These are phyloP conservation scores for Atherinomorus stipes DNA, from an alignment of 2,113 vertebrate species.

Conservation along the genomic window DNA sequence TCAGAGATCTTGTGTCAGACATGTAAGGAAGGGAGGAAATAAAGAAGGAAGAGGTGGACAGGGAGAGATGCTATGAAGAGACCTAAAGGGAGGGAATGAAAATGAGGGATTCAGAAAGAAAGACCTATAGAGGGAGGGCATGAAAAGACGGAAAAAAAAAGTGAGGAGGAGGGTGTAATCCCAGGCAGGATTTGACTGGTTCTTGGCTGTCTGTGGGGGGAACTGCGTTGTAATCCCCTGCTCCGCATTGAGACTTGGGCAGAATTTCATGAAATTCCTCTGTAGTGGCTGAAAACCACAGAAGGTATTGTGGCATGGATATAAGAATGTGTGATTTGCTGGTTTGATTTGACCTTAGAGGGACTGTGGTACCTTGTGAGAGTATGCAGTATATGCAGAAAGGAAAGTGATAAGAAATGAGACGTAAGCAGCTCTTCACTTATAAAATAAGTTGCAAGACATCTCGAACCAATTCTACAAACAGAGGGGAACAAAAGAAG, in stretches of 20 bases:
- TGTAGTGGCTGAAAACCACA: slow-evolving; percentile 48
- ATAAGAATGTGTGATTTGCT: slow-evolving; percentile 27
- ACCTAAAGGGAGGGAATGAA: slow-evolving; percentile 18
- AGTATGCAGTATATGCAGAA: slow-evolving; percentile 1
- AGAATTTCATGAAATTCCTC: slow-evolving; percentile 65
- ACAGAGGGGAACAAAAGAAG: neutral
- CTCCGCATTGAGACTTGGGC: slow-evolving; percentile 76
- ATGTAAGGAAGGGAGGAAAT: slow-evolving; percentile 7
- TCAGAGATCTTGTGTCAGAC: slow-evolving; percentile 47
- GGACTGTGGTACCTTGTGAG: slow-evolving; percentile 27
- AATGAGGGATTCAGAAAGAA: slow-evolving; percentile 30
- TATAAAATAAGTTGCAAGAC: neutral
- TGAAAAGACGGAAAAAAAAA: slow-evolving; percentile 31
- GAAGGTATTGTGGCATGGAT: slow-evolving; percentile 37
- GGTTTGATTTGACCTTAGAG: slow-evolving; percentile 48
- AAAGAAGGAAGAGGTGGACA: slow-evolving; percentile 33
- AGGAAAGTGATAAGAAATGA: neutral
- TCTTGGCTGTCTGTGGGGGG: slow-evolving; percentile 67
- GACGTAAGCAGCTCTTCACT: too few species aligned
- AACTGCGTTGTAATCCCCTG: slow-evolving; percentile 72
- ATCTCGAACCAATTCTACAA: neutral
- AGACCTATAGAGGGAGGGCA: slow-evolving; percentile 14
- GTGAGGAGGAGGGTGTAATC: slow-evolving; percentile 71
- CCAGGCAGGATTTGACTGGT: slow-evolving; percentile 71
- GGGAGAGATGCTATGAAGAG: slow-evolving; percentile 29